Percentiles rank a stretch among this genome's conserved stretches.
These are phyloP conservation scores for Esox lucius DNA, from an alignment of 2,797 vertebrate species.

Conservation along the genomic window DNA sequence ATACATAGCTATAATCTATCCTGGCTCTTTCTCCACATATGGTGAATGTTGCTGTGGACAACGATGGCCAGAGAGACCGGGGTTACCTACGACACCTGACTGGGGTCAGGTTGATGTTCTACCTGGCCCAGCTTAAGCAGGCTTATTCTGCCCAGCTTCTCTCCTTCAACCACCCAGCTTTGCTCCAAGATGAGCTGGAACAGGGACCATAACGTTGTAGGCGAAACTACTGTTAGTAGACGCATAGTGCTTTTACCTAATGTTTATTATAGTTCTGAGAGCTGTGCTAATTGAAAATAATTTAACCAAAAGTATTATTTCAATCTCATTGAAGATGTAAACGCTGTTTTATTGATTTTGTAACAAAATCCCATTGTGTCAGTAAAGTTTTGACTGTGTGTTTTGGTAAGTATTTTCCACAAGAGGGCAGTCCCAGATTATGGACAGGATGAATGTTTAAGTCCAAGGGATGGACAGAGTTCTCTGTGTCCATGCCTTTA, in stretches of 20 bases:
- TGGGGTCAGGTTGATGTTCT: slow-evolving; percentile 51
- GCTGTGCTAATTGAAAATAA: neutral
- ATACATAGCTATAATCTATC: neutral
- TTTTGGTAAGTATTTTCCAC: slow-evolving; percentile 22
- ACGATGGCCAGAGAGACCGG: slow-evolving; percentile 19
- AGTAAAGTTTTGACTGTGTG: neutral
- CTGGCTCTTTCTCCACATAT: slow-evolving; percentile 20
- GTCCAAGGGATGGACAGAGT: neutral
- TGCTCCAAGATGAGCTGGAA: slow-evolving; percentile 1
- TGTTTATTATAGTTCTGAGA: neutral
- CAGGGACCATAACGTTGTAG: neutral
- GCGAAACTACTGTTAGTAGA: neutral
- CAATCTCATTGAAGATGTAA: too few relatives aligned
- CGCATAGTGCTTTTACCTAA: neutral
- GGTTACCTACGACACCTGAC: slow-evolving; percentile 36
- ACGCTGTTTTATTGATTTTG: neutral
- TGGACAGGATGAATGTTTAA: neutral
- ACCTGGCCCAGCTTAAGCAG: slow-evolving; percentile 45
- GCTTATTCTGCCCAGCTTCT: slow-evolving; percentile 50
- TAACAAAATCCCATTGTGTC: neutral
- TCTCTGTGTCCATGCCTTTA: too few relatives aligned
- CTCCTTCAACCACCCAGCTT: slow-evolving; percentile 26
- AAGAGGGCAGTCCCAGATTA: slow-evolving; percentile 34
- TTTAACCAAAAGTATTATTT: neutral
- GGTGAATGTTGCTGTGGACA: slow-evolving; percentile 14